Base-by-base conservation (phyloP, 2,888 invertebrate species). In the Mythimna ferrago region DNA sequence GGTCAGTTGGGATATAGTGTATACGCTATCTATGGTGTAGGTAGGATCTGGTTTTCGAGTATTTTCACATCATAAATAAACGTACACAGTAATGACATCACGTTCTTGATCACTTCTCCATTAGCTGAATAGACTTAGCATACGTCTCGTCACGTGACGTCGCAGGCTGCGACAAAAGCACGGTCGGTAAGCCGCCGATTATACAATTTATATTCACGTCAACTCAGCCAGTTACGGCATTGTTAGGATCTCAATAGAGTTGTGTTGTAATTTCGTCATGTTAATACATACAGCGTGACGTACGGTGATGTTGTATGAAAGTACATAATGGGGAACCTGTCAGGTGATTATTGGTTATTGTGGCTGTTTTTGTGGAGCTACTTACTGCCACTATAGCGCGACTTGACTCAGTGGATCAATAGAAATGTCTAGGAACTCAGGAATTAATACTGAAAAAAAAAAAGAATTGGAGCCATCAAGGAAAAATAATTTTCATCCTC, bases 71-170 rank as follows among this genome's bases (percentile, higher is more conserved):
- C n/a, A 53, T 53, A 53, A 62, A 66, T 35, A 61, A 76, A 65
- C 7, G 41, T 48, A 9, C 2, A 53, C 21, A 71, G 41, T 61
- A 86, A 88, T 87, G 87, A 89, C 72, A 73, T 71, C 73, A 70
- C 53, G 51, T 69, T 74, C 68, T 58, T 71, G 71, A 82, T 82
- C 69, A 80, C 69, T 80, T 82, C 79, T 78, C 89, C 78, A 89
- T 91, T 90, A 89, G 86, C 81, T 84, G 77, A 88, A 88, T 88
- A 89, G 81, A 87, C 73, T 80, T 75, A 82, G 78, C 71, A 44
- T 80, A 68, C 65, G 80, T 68, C 72, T 66, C 67, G 69, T 73
- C 53, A 70, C 56, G 74, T 78, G 80, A 78, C 78, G 80, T 68
- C 67, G 57, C 48, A 60, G 62, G 65, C 76, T 74, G 48, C 57